A percentile compares a stretch with the other conserved stretches of the same genome.
phyloP scores from a whole-genome alignment of 1,140 invertebrate species.

The Pissodes strobi region DNA sequence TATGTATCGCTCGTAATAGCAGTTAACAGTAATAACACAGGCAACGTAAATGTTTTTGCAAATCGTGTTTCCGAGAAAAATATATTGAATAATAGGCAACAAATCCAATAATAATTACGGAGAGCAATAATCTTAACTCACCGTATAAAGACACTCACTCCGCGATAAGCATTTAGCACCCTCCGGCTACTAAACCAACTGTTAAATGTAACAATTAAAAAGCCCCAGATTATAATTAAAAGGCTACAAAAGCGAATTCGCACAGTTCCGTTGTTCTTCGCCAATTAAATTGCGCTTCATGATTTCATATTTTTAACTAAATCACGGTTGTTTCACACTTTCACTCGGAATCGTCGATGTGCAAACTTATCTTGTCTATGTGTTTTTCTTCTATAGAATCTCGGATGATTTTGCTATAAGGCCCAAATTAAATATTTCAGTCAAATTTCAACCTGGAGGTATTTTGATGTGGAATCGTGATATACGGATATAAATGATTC shows the following conservation, averaged over 20 bases:
- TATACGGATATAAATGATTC: neutral
- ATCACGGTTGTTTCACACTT: constrained; percentile 15
- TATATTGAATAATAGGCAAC: constrained; percentile 9
- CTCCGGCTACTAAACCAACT: constrained; percentile 10
- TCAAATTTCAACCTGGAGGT: no score
- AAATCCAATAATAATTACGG: neutral
- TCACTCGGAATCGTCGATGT: constrained; percentile 12
- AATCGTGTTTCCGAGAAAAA: constrained; percentile 1
- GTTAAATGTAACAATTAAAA: constrained; percentile 22
- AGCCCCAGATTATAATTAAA: constrained; percentile 11
- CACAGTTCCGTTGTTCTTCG: constrained; percentile 2
- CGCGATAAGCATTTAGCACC: constrained; percentile 12
- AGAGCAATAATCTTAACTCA: constrained; percentile 20
- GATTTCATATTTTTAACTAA: constrained; percentile 12
- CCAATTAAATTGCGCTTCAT: constrained; percentile 20
- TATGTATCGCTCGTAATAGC: no score
- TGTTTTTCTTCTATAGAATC: no score
- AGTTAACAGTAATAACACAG: neutral
- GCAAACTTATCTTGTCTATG: constrained; percentile 1
- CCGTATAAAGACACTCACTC: constrained; percentile 18
- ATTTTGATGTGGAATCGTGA: no score
- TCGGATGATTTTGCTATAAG: no score
- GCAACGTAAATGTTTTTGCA: neutral
- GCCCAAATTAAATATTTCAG: no score
- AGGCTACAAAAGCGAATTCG: constrained; percentile 9